A percentile compares a stretch with the other conserved stretches of the same genome.
phyloP scores from a whole-genome alignment of 2,888 invertebrate species.

The Sclerodermus sp. region DNA sequence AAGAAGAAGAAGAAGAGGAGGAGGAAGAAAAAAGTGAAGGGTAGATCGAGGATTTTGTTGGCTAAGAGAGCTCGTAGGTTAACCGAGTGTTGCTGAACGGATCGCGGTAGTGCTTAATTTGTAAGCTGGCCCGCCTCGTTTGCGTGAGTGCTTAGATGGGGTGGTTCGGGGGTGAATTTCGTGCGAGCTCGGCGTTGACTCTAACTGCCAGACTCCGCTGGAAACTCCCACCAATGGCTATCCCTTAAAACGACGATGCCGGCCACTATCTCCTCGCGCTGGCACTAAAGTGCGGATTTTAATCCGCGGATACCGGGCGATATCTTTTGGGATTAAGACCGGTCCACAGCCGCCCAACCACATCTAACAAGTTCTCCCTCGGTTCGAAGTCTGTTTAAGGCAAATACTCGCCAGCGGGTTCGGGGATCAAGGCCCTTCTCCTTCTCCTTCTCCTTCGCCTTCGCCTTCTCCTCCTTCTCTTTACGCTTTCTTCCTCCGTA shows the following conservation, averaged over 20 bases:
- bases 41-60: neutral
- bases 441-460: no score
- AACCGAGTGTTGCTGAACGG: neutral
- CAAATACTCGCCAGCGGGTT: slow-evolving; percentile 25
- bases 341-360: slow-evolving; percentile 23
- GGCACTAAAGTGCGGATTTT: slow-evolving; percentile 49
- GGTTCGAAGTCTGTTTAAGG: slow-evolving; percentile 34
- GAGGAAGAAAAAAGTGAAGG: no score
- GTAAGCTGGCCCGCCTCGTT: slow-evolving; percentile 44
- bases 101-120: slow-evolving; percentile 35
- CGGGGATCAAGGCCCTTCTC: slow-evolving; percentile 12
- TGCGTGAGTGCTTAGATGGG: slow-evolving; percentile 47
- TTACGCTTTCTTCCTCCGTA: no score
- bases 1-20: no score
- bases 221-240: slow-evolving; percentile 18
- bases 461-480: no score
- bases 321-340: slow-evolving; percentile 49
- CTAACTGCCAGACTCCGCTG: slow-evolving; percentile 43
- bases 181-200: slow-evolving; percentile 41
- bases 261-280: slow-evolving; percentile 30
- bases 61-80: neutral
- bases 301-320: slow-evolving; percentile 50
- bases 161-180: neutral
- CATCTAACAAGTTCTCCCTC: slow-evolving; percentile 32
- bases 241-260: slow-evolving; percentile 26